Base-by-base conservation (phyloP, 2,888 invertebrate species). In the Teleiodes luculella region DNA sequence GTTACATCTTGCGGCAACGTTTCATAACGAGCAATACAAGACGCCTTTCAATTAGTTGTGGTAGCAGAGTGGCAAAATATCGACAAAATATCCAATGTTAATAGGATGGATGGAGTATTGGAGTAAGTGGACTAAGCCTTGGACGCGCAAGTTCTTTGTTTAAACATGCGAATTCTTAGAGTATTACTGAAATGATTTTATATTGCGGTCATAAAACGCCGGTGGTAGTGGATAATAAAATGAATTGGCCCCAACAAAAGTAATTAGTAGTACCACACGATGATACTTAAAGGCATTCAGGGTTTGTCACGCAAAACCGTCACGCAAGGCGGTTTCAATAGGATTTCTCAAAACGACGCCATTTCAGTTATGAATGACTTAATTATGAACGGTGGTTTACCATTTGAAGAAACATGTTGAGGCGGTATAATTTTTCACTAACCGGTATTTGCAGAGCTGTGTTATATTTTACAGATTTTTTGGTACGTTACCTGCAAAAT, bases 271-370 rank as follows among this genome's bases (percentile, higher is more conserved):
- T 72, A 80, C 3, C 24, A 6, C 75, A 78, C 65, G 64, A 68
- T 70, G 72, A 72, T 68, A 60, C 64, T 66, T 72, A 66, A 65
- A 65, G 66, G 70, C 64, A 67, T 69, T 62, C 63, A 67, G 61
- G 70, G 70, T 63, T 76, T 72, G 80, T 78, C 83, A 85, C 82
- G 83, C 83, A 71, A 84, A 72, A 70, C 72, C 62, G 78, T 80
- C 86, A 83, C 79, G 83, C 78, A 70, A 70, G 65, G 68, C 75
- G 76, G 76, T 79, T 80, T 78, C 78, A 74, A 74, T 71, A 68
- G 64, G 69, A 76, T 80, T 78, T 72, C 65, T 74, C 68, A 68
- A 69, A 69, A 67, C 65, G 61, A 57, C 53, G 56, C 52, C 52
- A 62, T 57, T 59, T 61, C 51, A 59, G 61, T 71, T 72, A 73